Base-by-base conservation (phyloP, 1,140 invertebrate genomes). In the Lasaia peninsularis region DNA sequence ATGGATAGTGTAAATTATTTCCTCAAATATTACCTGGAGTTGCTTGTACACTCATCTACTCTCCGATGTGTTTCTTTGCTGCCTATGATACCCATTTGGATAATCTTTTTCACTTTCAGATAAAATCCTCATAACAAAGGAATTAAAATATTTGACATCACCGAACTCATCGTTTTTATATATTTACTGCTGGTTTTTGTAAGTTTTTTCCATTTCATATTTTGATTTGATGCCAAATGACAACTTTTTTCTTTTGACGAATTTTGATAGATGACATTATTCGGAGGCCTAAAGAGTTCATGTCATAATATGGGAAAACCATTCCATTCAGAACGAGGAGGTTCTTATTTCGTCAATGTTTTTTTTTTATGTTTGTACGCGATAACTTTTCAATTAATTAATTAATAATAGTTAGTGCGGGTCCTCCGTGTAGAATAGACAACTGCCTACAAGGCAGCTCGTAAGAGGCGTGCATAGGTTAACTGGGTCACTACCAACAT, bases 11-110 rank as follows among this genome's bases (percentile, higher is more conserved):
- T 4, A 6, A 28, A 2, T 28, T 31, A n/a, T 44, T 16, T 52
- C 5, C n/a, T n/a, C n/a, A n/a, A n/a, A n/a, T n/a, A n/a, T 58
- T 67, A 83, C 77, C 78, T 79, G 16, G 75, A 69, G 60, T 80
- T 80, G 48, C 79, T 80, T 8, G 77, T 80, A 14, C 71, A 64
- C 61, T 78, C 71, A 40, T 82, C 71, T 11, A 82, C 62, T 66
- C 73, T 78, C 11, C 60, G 58, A 49, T 58, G 66, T 8, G 53
- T 14, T 32, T 71, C 62, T 56, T 75, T 78, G 33, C 67, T 77
- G 18, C 70, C 66, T 6, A 69, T 33, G 4, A 80, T 35, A 50
- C 79, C 79, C 75, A 82, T 80, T 62, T 70, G 67, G 12, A 56
- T 34, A 11, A 49, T 16, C 33, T 51, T 34, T 24, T 52, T n/a